Evolutionary conservation across 2,797 vertebrate genomes (phyloP).

Genomic region (Poeciliopsis paucimaculata): DNA sequence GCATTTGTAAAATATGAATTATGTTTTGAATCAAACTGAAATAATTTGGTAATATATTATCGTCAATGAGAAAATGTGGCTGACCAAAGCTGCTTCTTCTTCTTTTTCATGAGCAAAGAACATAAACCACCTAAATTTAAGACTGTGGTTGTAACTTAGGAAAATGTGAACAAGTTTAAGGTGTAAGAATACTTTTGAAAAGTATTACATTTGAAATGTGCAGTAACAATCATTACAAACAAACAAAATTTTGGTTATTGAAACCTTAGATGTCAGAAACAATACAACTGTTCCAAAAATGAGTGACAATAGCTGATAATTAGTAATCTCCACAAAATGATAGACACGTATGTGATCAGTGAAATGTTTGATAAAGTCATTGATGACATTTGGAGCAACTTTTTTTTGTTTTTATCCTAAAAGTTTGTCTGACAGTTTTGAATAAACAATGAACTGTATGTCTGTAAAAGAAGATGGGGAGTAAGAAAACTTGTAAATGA

Average conservation of each 20-base stretch:
- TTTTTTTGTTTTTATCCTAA: not conserved
- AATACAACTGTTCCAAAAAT: not conserved
- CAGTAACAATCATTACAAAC: not conserved
- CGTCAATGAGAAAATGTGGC: not conserved
- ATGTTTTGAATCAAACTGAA: not conserved
- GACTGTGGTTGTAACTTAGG: not conserved
- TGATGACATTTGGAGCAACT: not conserved
- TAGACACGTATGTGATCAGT: not conserved
- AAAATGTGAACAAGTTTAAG: not conserved
- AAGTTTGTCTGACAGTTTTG: conserved; percentile 17
- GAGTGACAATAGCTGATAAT: not conserved
- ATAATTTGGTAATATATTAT: not conserved
- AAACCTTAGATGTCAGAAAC: conserved; percentile 39
- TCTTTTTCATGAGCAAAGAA: not conserved
- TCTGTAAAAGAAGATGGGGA: conserved; percentile 16
- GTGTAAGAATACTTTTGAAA: not conserved
- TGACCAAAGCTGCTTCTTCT: not conserved
- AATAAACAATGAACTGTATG: conserved; percentile 40
- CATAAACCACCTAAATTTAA: not conserved
- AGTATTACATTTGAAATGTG: not conserved
- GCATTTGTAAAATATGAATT: not conserved
- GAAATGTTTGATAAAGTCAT: not conserved
- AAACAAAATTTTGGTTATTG: conserved; percentile 39
- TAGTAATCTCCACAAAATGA: not conserved
- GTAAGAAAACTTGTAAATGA: not conserved